Base-by-base conservation (phyloP, 1,140 invertebrate genomes). In the Pachyrhynchus sulphureomaculatus region DNA sequence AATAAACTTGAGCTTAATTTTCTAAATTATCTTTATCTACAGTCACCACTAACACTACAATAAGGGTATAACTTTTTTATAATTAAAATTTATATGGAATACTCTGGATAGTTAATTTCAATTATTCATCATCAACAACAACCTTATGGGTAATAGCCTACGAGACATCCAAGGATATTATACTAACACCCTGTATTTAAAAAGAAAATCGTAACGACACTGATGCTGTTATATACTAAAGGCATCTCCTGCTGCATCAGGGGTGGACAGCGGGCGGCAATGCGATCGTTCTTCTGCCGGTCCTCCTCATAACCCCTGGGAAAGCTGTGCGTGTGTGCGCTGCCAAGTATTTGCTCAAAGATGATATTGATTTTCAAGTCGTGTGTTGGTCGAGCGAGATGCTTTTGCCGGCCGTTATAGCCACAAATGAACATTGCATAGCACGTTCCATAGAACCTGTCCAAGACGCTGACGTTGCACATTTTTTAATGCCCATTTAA, bases 321-420 rank as follows among this genome's bases (percentile, higher is more conserved):
- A 69, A 66, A 69, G 68, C 64, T 65, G 66, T 72, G 72, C 72
- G 74, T 75, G 72, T 73, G 72, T 75, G 72, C 70, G 73, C 70
- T 75, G 69, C 68, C 72, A 75, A 75, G 74, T 75, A 72, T 75
- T 75, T 71, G 70, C 66, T 72, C 72, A 72, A 75, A 72, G 71
- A 72, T 74, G 74, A 72, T 75, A 75, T 75, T 74, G 74, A 75
- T 75, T 75, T 74, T 75, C 71, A 69, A 69, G 71, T 72, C 67
- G 66, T 67, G 68, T 45, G 53, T 45, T 67, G 69, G 69, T 66
- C 65, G 64, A 61, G 62, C 64, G 62, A 61, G 62, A 60, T 63
- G 66, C 60, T 47, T 41, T 47, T 55, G 42, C 57, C 44, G 52
- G 64, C 64, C 52, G 56, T 57, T 54, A 47, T 23, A 39, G 52